Conservation (phyloP, 2,113 vertebrate species). For the Anoplopoma fimbria region DNA sequence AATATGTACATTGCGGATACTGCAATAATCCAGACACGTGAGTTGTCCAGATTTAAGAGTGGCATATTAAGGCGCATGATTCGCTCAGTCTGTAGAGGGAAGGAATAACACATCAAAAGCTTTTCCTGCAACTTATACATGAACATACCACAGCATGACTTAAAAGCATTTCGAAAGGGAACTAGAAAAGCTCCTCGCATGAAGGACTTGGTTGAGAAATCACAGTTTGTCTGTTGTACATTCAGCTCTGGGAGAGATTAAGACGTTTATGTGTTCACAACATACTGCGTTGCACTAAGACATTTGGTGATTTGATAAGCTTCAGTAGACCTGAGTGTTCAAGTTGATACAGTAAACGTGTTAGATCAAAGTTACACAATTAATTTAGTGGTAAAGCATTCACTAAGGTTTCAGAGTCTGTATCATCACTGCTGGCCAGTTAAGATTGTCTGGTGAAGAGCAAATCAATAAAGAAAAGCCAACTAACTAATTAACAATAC, state of each 20-base stretch:
- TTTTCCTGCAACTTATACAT: slow-evolving; percentile 54
- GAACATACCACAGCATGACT: slow-evolving; percentile 66
- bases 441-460: slow-evolving; percentile 48
- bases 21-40: slow-evolving; percentile 71
- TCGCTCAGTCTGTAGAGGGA: slow-evolving; percentile 55
- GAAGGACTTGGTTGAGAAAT: slow-evolving; percentile 67
- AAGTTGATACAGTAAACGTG: slow-evolving; percentile 67
- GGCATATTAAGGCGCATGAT: slow-evolving; percentile 62
- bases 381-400: slow-evolving; percentile 51
- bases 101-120: slow-evolving; percentile 71
- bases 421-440: slow-evolving; percentile 43
- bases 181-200: slow-evolving; percentile 50
- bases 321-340: slow-evolving; percentile 79
- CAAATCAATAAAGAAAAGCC: slow-evolving; percentile 32
- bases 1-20: slow-evolving; percentile 76
- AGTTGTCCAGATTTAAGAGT: slow-evolving; percentile 66
- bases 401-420: slow-evolving; percentile 39
- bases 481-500: neutral
- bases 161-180: slow-evolving; percentile 53
- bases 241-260: slow-evolving; percentile 81
- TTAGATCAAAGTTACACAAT: slow-evolving; percentile 52
- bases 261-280: slow-evolving; percentile 81
- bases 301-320: slow-evolving; percentile 81
- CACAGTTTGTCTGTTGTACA: slow-evolving; percentile 80
- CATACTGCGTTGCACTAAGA: slow-evolving; percentile 79